Base-by-base conservation (phyloP, 2,797 vertebrate genomes). In the Notamacropus eugenii region DNA sequence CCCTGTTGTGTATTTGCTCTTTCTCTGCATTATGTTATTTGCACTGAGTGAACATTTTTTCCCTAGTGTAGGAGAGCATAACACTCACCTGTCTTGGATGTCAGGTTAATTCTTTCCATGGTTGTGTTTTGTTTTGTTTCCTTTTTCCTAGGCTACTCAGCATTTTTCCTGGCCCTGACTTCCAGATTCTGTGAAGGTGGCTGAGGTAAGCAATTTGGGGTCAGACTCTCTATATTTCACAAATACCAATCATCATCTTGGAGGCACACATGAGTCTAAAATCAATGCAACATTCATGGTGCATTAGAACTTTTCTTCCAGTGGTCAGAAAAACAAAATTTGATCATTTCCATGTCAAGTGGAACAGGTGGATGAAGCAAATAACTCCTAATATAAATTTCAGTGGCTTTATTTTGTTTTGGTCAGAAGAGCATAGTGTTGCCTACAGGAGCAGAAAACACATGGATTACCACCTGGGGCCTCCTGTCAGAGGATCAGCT, bases 121-220 rank as follows among this genome's bases (percentile, higher is more conserved):
- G 22, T 87, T 27, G 50, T 87, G 22, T 46, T 87, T 46, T 50
- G 74, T 46, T 87, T 87, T 87, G 19, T 0, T 22, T 0, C 54
- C 0, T 74, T 50, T 1, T 59, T 91, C 1, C 91, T 97, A 98
- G 98, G 93, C 92, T 91, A 95, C 0, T 50, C 94, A 59, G 1
- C 4, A 91, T 96, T 97, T 98, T 96, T 27, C 27, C 29, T 91
- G 55, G n/a, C 97, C 67, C 90, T 56, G 55, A 54, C 59, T 95
- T 55, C 90, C 93, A 29, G 29, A 27, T 95, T 67, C 40, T 62
- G 9, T 92, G 93, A 55, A 6, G 50, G 90, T 97, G 95, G 93
- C 90, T 94, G 94, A 98, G 98, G 98, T 98, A 98, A 97, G 98
- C 82, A 4, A 55, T 87, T 24, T 93, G 58, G 22, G 54, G 19